Conservation (phyloP, 2,797 vertebrate genomes). For the Anolis apletophallus region DNA sequence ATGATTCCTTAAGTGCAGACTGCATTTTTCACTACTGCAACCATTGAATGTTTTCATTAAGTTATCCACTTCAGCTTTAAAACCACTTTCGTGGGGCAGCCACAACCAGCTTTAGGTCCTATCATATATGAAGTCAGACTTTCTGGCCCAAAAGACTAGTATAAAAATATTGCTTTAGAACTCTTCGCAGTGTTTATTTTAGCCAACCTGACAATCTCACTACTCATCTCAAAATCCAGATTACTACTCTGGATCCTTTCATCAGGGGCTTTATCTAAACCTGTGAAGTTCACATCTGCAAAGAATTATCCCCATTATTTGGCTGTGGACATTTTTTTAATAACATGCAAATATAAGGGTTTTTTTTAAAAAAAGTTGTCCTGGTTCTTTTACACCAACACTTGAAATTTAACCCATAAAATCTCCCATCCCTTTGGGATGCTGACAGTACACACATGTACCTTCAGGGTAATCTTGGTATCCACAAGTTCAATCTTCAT, state of each 20-base stretch:
- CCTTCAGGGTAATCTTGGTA: constrained; percentile 87
- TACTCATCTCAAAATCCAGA: background rate
- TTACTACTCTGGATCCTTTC: background rate
- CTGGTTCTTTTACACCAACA: background rate
- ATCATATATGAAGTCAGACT: background rate
- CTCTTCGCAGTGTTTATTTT: background rate
- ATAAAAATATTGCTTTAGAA: background rate
- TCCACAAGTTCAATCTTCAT: constrained; percentile 88
- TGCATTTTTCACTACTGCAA: background rate
- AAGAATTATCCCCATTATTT: background rate
- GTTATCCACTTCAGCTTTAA: background rate
- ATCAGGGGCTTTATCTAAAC: background rate
- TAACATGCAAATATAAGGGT: background rate
- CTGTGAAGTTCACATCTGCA: background rate
- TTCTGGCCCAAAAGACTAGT: background rate
- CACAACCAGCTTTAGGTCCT: background rate
- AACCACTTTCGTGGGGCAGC: background rate
- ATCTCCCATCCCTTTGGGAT: background rate
- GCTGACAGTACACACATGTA: constrained; percentile 55
- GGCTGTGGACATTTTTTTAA: background rate
- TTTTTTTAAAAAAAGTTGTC: background rate
- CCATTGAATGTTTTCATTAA: background rate
- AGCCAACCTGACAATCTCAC: background rate
- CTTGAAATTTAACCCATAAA: background rate
- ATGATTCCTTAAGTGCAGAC: background rate